Evolutionary conservation across 2,888 invertebrate genomes (phyloP).

Genomic region (Hesperia comma): DNA sequence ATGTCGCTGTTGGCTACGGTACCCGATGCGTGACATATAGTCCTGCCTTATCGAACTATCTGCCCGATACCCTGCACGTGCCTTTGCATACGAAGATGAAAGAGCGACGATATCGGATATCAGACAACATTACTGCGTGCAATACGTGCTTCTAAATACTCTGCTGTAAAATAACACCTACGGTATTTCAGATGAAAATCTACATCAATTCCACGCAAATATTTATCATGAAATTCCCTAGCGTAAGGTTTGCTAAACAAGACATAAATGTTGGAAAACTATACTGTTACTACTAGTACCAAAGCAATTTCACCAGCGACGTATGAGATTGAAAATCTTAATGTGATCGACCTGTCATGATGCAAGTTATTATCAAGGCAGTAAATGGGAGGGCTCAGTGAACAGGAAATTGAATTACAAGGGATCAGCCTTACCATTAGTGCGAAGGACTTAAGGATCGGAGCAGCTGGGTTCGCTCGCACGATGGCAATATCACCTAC

Average conservation of each 20-base stretch:
- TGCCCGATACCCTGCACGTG: constrained; percentile 67
- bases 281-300: neutral
- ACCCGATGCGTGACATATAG: constrained; percentile 70
- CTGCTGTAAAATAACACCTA: constrained; percentile 57
- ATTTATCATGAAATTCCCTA: neutral
- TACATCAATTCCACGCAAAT: constrained; percentile 43
- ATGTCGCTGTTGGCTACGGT: constrained; percentile 55
- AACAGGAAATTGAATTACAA: constrained; percentile 37
- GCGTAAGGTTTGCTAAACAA: neutral
- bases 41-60: constrained; percentile 69
- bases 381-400: constrained; percentile 28
- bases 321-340: constrained; percentile 29
- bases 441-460: constrained; percentile 47
- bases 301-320: neutral
- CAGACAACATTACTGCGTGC: constrained; percentile 58
- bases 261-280: neutral
- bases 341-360: constrained; percentile 35
- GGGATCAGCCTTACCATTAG: constrained; percentile 37
- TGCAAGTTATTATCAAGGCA: constrained; percentile 29
- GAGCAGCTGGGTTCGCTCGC: constrained; percentile 41
- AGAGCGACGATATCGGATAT: constrained; percentile 62
- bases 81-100: constrained; percentile 66
- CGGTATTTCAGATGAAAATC: constrained; percentile 66
- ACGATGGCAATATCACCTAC: constrained; percentile 32
- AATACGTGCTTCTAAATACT: constrained; percentile 53